A percentile compares a stretch with the other conserved stretches of the same genome.
These are phyloP conservation scores for Otolemur garnettii DNA, from an alignment of 2,113 vertebrate species.

Conservation along the genomic window DNA sequence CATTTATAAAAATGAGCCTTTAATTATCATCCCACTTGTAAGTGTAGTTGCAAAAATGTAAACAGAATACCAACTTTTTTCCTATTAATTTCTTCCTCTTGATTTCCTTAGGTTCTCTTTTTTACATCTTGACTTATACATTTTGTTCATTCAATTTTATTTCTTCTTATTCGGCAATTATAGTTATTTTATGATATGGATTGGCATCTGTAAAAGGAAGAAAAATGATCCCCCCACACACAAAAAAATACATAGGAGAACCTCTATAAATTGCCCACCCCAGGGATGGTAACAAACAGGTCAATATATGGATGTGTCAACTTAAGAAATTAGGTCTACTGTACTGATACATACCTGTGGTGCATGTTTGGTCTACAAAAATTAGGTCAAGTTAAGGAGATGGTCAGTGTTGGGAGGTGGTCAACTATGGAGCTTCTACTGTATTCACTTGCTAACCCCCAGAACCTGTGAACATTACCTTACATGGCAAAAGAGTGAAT, in stretches of 20 bases:
- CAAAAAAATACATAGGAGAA: not conserved
- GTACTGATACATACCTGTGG: too few relatives aligned
- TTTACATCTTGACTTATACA: not conserved
- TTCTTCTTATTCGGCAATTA: not conserved
- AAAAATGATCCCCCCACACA: not conserved
- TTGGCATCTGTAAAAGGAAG: not conserved
- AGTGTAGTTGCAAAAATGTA: not conserved
- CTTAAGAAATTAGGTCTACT: too few relatives aligned
- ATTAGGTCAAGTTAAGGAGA: too few relatives aligned
- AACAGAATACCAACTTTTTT: not conserved
- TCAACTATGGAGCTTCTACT: too few relatives aligned
- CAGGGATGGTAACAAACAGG: too few relatives aligned
- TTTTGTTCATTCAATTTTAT: not conserved
- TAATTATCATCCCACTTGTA: not conserved
- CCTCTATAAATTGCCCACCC: too few relatives aligned
- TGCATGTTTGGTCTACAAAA: too few relatives aligned
- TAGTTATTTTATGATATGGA: not conserved
- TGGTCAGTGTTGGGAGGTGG: too few relatives aligned
- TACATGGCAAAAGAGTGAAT: not conserved
- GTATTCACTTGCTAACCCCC: not conserved
- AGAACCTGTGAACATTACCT: too few relatives aligned
- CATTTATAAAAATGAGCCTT: not conserved
- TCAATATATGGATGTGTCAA: too few relatives aligned
- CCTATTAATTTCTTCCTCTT: too few relatives aligned
- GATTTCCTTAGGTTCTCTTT: not conserved